Base-by-base conservation (phyloP, 2,797 vertebrate species). In the Pantherophis alleghaniensis region DNA sequence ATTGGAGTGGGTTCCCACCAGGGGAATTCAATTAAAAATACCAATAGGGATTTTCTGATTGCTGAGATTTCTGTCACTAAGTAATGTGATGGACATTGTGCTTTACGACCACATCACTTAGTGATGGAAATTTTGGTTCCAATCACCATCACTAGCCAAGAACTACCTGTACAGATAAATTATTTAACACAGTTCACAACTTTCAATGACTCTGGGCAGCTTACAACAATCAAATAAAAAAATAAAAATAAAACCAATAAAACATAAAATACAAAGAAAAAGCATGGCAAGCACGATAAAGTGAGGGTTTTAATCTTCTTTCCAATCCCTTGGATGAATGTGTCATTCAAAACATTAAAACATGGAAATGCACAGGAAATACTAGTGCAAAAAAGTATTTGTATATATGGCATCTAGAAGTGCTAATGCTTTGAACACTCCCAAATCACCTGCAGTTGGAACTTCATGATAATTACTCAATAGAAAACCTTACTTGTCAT, bases 401-500 rank as follows among this genome's bases (percentile, higher is more conserved):
- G 90, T 95, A 95, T 95, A 79, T 51, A 86, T 4, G 92, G 89
- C 69, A 90, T 20, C 37, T 47, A 55, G 74, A 86, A n/a, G 9
- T 42, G 63, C 90, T 91, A 69, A 47, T 90, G 57, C 86, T 90
- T 89, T 86, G 86, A 92, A 94, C 92, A 88, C 42, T 32, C 37
- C 42, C n/a, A 53, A 28, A n/a, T 32, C 60, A 66, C 4, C 61
- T 66, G 26, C 26, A 32, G 26, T 61, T 83, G 37, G 26, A 79
- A 18, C 26, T 18, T 79, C 11, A 12, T 12, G 2, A 88, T 0
- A 42, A 0, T 1, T 7, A 42, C 0, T 1, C 22, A 0, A 11
- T 11, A 28, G 9, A 51, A 0, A 20, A 90, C 96, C 98, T 98
- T 94, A 98, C 98, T 10, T 92, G 0, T 96, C 57, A 94, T 94